Evolutionary conservation across 1,140 invertebrate species (phyloP), one percentile per base, ranked within the genome.

Genomic region (Paramacrobiotus metropolitanus): DNA sequence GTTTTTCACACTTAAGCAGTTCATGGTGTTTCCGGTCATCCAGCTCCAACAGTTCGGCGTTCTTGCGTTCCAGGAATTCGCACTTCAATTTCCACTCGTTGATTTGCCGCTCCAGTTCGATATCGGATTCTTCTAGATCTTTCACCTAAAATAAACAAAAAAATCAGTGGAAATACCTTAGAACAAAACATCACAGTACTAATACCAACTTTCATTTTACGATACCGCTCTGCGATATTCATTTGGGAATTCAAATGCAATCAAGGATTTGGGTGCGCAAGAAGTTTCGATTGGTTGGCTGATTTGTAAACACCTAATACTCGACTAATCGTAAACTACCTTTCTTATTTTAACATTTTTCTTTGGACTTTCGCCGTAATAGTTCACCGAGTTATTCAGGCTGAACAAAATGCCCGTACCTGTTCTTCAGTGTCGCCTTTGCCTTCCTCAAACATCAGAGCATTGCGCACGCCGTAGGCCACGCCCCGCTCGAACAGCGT

Each of bases 401-500:
- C n/a, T n/a, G n/a, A n/a, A n/a, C n/a, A n/a, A n/a, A n/a, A n/a
- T n/a, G n/a, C 29, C 55, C n/a, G 28, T 66, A 76, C 75, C 68
- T 69, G 70, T 34, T 76, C 74, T 66, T 81, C 79, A 66, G 84
- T 77, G 65, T 85, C 81, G 61, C 79, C 76, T 69, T 84, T 85
- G 1, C 82, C 82, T 65, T 77, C 73, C 66, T 80, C 79, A 4
- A 75, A 83, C 74, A 69, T 80, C 77, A 60, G 80, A n/a, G 92
- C 89, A 78, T 97, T 98, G 45, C 93, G 81, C 80, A 97, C 88
- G 30, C 93, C 93, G 72, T 95, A 98, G 2, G 91, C 91, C 60
- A 95, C 87, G 62, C 90, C 91, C 72, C 89, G 94, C 72, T 95
- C 93, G 72, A 97, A 95, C 0, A 98, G 77, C 0, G 86, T 87